Base-by-base conservation (phyloP, 2,113 vertebrate species). In the Macheiramphus alcinus region DNA sequence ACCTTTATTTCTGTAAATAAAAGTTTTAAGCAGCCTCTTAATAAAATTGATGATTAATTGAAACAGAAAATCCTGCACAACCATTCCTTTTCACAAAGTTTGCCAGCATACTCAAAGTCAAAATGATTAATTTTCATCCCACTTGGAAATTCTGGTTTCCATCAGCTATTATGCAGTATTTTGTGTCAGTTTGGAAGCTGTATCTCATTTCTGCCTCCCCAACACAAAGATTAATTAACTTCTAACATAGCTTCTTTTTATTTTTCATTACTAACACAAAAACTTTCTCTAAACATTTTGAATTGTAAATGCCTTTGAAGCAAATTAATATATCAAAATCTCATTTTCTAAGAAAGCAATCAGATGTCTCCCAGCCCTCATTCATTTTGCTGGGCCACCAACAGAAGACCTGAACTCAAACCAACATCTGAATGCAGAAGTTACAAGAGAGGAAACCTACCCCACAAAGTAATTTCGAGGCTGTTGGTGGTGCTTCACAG, bases 111-210 rank as follows among this genome's bases (percentile, higher is more conserved):
- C 6, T 71, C 19, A 50, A 94, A 81, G 72, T 67, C 40, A 78
- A 95, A 71, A 65, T 65, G 7, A 72, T 82, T 85, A 29, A 73
- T 66, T 93, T 85, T 71, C 55, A 94, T 52, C 52, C 61, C 63
- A 91, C 40, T 29, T 70, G 61, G 62, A 94, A 96, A 93, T 86
- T 88, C 72, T 86, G 38, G 20, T 92, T 94, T 89, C 85, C 67
- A 73, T 55, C 53, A 82, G 70, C 61, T 93, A 58, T 70, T 89
- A 73, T 11, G 53, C 32, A 70, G 11, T 61, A 87, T 61, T 79
- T 84, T 61, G 48, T 87, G 58, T 53, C 75, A 80, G 66, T 73
- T 6, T 88, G 73, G 52, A 82, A 63, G 47, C 34, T 34, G 25
- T 26, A 36, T 63, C 59, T 94, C 18, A 62, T 79, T 95, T 82